A percentile compares a stretch with the other conserved stretches of the same genome.
Conservation (phyloP, 1,140 invertebrate genomes). For the Brachionus asplanchnoidis region DNA sequence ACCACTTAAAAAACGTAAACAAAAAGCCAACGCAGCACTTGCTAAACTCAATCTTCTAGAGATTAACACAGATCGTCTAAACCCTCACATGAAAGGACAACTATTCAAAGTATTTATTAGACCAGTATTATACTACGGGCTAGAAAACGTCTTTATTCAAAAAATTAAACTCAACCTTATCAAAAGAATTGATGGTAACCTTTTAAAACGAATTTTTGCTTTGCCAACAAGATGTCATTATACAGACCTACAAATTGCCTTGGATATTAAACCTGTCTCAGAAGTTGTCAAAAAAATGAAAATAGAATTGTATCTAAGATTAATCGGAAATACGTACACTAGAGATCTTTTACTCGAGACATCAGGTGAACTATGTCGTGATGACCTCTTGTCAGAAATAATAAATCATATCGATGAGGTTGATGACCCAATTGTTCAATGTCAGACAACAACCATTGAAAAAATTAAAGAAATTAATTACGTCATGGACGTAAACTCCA, state of each 20-base stretch:
- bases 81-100: not conserved
- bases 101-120: not conserved
- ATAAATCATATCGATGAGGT: not conserved
- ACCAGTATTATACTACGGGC: not conserved
- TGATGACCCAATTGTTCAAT: not conserved
- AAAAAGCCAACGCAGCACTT: not conserved
- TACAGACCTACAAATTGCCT: not conserved
- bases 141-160: not conserved
- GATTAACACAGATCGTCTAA: not conserved
- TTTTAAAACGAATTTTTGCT: not conserved
- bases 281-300: not conserved
- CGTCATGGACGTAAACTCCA: not conserved
- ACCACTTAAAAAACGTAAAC: not conserved
- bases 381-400: not conserved
- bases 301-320: not conserved
- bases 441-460: not conserved
- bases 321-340: not conserved
- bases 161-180: not conserved
- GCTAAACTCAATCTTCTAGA: not conserved
- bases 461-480: not conserved
- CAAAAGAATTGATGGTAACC: not conserved
- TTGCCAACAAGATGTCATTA: not conserved
- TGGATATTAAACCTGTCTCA: not conserved
- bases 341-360: not conserved
- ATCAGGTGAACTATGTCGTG: not conserved